A percentile compares a stretch with the other conserved stretches of the same genome.
phyloP scores from a whole-genome alignment of 2,113 vertebrate genomes.

The Sylvietta virens region DNA sequence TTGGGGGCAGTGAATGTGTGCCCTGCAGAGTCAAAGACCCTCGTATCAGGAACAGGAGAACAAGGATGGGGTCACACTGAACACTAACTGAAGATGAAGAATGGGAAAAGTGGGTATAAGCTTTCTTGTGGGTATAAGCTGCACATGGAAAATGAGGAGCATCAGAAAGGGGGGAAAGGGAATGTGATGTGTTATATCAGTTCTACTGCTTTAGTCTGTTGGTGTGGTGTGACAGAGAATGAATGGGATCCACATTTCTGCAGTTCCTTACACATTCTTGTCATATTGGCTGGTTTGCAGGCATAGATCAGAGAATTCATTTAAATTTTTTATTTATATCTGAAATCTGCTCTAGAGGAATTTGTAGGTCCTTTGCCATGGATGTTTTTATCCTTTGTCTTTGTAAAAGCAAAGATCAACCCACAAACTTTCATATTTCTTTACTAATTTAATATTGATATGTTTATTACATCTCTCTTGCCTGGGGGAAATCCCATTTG shows the following conservation, averaged over 20 bases:
- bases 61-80: not conserved
- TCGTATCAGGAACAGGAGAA: not conserved
- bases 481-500: constrained; percentile 32
- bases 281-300: constrained; percentile 4
- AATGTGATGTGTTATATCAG: not conserved
- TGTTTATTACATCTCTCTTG: constrained; percentile 45
- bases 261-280: not conserved
- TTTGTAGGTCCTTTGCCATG: not conserved
- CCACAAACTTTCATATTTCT: constrained; percentile 1
- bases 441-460: constrained; percentile 34
- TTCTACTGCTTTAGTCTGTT: not conserved
- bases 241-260: not conserved
- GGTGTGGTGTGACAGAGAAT: not conserved
- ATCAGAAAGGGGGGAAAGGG: not conserved
- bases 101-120: not conserved
- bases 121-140: not conserved
- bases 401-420: not conserved
- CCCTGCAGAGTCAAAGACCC: not conserved
- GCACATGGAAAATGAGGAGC: not conserved
- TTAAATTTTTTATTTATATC: constrained; percentile 5
- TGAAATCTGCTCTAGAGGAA: constrained; percentile 18
- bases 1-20: not conserved
- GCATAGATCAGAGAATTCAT: not conserved
- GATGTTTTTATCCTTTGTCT: constrained; percentile 1
- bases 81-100: not conserved